Evolutionary conservation across 2,113 vertebrate genomes (phyloP).

Genomic region (Hipposideros armiger): DNA sequence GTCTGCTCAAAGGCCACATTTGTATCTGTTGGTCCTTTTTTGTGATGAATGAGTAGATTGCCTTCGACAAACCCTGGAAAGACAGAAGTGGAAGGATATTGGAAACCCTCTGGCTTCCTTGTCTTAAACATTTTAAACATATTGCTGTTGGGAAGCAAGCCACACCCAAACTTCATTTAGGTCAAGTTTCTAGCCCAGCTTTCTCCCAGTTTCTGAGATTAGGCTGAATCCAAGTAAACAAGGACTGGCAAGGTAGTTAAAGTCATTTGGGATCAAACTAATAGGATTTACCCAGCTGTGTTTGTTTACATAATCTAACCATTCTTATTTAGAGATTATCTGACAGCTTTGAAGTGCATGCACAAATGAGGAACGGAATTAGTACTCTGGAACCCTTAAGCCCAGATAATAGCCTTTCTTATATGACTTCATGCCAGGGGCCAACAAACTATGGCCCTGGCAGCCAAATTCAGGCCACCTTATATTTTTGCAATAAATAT

Average conservation of each 20-base stretch:
- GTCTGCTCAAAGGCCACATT: not conserved
- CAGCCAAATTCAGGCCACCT: not conserved
- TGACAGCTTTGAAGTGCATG: conserved; percentile 23
- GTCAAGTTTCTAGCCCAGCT: conserved; percentile 38
- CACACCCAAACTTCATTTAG: not conserved
- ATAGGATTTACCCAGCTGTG: conserved; percentile 40
- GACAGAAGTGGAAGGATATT: not conserved
- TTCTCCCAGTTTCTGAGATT: conserved; percentile 12
- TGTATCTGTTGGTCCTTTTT: not conserved
- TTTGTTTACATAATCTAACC: conserved; percentile 41
- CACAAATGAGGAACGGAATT: conserved; percentile 12
- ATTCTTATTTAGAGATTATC: conserved; percentile 47
- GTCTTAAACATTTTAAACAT: not conserved
- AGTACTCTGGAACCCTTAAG: not conserved
- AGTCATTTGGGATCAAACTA: not conserved
- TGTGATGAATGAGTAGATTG: not conserved
- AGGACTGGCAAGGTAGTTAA: not conserved
- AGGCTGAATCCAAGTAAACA: conserved; percentile 21
- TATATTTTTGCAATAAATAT: not conserved
- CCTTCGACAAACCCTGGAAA: not conserved
- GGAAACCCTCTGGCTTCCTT: not conserved
- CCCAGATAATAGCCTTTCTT: not conserved
- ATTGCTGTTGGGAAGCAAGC: not conserved
- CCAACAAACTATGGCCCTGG: not conserved
- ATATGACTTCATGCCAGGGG: not conserved